These are phyloP conservation scores for Lytechinus variegatus DNA, from an alignment of 35 echinoderm and acorn worm species.

Conservation along the genomic window DNA sequence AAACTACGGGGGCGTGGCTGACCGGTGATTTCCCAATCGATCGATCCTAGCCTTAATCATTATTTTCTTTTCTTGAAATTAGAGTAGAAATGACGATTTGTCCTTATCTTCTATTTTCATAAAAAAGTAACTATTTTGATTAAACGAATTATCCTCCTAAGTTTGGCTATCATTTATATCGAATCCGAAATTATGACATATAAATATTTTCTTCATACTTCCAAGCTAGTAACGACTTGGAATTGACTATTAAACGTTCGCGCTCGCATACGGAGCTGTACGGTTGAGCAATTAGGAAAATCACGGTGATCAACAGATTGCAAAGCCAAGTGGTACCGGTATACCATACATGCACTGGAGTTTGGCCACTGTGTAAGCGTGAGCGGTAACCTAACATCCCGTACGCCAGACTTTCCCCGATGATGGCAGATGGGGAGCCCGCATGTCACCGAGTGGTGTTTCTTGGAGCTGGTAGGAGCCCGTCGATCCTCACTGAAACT, in stretches of 20 bases:
- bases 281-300: background rate
- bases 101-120: background rate
- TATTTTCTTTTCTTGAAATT: background rate
- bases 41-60: background rate
- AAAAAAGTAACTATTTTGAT: too few species aligned
- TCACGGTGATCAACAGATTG: background rate
- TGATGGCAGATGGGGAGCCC: background rate
- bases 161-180: too few species aligned
- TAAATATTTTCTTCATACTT: background rate
- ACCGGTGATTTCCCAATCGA: background rate
- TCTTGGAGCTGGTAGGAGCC: conserved; percentile 62
- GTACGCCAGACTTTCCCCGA: background rate
- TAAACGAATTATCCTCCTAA: too few species aligned
- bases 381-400: background rate
- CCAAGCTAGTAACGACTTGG: background rate
- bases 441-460: conserved; percentile 68
- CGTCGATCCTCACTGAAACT: conserved; percentile 58
- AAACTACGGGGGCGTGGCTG: background rate
- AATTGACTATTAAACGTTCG: background rate
- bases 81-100: background rate
- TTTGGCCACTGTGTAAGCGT: background rate
- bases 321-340: background rate
- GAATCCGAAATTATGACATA: background rate
- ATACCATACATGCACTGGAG: background rate
- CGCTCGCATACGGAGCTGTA: too few species aligned